phyloP scores from a whole-genome alignment of 92 coral and sea anemone genomes.

The Siderastrea radians region DNA sequence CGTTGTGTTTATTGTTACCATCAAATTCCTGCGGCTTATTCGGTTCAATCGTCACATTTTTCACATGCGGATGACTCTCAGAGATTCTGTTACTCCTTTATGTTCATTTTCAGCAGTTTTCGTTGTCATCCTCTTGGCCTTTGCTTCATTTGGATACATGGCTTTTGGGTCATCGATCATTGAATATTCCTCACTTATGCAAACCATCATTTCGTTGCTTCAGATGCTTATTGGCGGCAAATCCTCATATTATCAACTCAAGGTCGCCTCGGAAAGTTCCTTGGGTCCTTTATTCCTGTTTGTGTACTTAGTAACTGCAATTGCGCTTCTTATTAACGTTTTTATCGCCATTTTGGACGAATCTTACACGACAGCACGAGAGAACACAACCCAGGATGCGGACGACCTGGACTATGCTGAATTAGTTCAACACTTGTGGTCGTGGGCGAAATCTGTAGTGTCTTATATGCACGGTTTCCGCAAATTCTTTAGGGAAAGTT shows the following conservation, averaged over 20 bases:
- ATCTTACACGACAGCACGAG: slow-evolving; percentile 65
- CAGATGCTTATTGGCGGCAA: slow-evolving; percentile 79
- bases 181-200: slow-evolving; percentile 73
- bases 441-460: background rate
- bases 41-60: slow-evolving; percentile 83
- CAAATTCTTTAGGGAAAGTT: background rate
- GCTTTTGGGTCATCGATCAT: slow-evolving; percentile 73
- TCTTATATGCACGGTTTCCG: background rate
- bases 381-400: slow-evolving; percentile 1
- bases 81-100: slow-evolving; percentile 65
- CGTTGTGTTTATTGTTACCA: slow-evolving; percentile 74
- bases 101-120: slow-evolving; percentile 71
- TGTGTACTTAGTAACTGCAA: slow-evolving; percentile 57
- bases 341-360: slow-evolving; percentile 78
- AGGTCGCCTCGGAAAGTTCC: slow-evolving; percentile 43
- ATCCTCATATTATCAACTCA: slow-evolving; percentile 58
- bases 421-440: background rate
- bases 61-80: slow-evolving; percentile 75
- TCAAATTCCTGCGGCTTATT: slow-evolving; percentile 74
- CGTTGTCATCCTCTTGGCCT: slow-evolving; percentile 70
- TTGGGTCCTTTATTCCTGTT: slow-evolving; percentile 76
- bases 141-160: slow-evolving; percentile 80
- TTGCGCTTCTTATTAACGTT: slow-evolving; percentile 64
- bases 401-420: slow-evolving; percentile 24
- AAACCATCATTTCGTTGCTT: slow-evolving; percentile 63